Conservation (phyloP, 2,113 vertebrate genomes). For the Tilapia sparmanii region DNA sequence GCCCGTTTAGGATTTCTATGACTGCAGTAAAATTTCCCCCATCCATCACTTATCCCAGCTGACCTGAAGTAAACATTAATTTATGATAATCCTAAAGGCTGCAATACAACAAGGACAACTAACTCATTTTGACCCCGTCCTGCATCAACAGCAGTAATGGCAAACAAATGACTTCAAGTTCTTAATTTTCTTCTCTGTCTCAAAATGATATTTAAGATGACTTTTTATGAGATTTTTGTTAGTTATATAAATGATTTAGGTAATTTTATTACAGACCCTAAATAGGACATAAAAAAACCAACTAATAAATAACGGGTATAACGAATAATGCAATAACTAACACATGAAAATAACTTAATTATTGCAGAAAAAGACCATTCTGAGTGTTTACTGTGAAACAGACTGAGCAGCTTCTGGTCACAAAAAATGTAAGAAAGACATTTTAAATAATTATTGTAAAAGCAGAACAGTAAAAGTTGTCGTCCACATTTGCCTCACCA, state of each 20-base stretch:
- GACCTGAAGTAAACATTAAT: neutral
- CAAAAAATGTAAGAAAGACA: neutral
- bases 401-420: neutral
- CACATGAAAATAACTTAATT: neutral
- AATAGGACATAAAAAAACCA: neutral
- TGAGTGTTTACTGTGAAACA: neutral
- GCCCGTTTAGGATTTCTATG: neutral
- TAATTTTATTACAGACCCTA: neutral
- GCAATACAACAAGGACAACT: neutral
- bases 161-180: neutral
- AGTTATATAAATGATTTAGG: neutral
- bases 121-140: neutral
- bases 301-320: neutral
- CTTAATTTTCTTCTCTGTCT: neutral
- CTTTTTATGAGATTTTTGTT: neutral
- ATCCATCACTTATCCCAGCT: neutral
- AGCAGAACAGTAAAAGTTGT: neutral
- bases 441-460: neutral
- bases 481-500: neutral
- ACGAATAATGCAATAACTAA: rapidly evolving
- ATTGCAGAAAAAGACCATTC: neutral
- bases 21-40: neutral
- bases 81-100: neutral
- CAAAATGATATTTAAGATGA: neutral
- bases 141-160: neutral